A percentile compares a stretch with the other conserved stretches of the same genome.
phyloP scores from a whole-genome alignment of 2,797 vertebrate species.

The Lutjanus campechanus region DNA sequence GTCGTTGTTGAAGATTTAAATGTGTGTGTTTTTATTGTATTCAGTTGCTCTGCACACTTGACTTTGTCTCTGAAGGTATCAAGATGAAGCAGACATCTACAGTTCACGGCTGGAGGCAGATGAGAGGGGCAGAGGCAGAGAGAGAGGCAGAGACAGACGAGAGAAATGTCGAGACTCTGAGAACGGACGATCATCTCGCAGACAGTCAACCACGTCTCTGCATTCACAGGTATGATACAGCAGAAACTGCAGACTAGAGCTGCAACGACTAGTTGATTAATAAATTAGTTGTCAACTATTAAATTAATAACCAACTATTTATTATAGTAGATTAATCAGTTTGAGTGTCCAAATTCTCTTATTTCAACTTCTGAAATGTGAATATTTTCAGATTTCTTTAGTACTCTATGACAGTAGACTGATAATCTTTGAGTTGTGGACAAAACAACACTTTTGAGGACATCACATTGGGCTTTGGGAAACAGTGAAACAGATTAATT shows the following conservation, averaged over 20 bases:
- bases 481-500: too few species aligned
- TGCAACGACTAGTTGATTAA: too few species aligned
- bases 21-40: background rate
- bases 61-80: constrained; percentile 66
- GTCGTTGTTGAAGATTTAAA: background rate
- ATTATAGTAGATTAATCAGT: too few species aligned
- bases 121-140: constrained; percentile 82
- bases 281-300: too few species aligned
- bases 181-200: constrained; percentile 66
- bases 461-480: too few species aligned
- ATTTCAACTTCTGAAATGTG: too few species aligned
- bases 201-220: constrained; percentile 71
- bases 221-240: constrained; percentile 59
- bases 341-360: too few species aligned
- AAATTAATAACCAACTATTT: too few species aligned
- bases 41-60: background rate
- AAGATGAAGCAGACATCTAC: constrained; percentile 66
- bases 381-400: too few species aligned
- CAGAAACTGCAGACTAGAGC: background rate
- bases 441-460: too few species aligned
- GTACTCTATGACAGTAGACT: too few species aligned
- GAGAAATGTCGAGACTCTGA: constrained; percentile 79
- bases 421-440: too few species aligned
- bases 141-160: constrained; percentile 81
- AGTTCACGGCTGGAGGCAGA: constrained; percentile 69